phyloP scores from a whole-genome alignment of 2,113 vertebrate species.

The Marmota monax region DNA sequence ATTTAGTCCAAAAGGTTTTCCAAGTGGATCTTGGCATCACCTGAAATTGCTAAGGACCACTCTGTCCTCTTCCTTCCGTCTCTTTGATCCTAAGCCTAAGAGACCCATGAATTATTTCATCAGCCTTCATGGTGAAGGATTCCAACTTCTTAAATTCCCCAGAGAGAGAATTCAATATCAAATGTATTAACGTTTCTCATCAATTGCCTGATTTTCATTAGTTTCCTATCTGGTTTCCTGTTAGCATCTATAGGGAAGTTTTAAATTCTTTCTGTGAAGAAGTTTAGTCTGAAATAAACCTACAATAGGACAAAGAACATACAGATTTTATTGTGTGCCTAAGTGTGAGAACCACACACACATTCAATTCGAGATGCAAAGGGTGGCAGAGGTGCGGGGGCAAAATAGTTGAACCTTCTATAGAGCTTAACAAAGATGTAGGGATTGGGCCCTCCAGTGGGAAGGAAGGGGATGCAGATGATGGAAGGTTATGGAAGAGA shows the following conservation, averaged over 20 bases:
- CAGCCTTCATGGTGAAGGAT: not conserved
- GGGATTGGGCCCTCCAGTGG: not conserved
- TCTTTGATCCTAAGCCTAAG: not conserved
- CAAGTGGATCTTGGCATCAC: not conserved
- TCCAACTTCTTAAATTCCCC: not conserved
- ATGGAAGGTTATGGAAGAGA: not conserved
- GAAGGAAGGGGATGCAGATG: not conserved
- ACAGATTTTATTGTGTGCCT: not conserved
- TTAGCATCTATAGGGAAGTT: not conserved
- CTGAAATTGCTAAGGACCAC: not conserved
- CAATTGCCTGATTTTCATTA: not conserved
- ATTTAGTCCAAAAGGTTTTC: not conserved
- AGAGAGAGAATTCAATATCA: slow-evolving; percentile 31
- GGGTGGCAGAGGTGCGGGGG: not conserved
- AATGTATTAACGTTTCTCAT: not conserved
- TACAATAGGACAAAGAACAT: not conserved
- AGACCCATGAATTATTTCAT: not conserved
- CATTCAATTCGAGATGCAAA: too few species aligned
- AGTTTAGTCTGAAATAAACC: not conserved
- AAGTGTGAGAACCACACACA: not conserved
- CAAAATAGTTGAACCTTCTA: not conserved
- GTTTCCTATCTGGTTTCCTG: not conserved
- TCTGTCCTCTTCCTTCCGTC: not conserved
- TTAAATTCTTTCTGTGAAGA: not conserved
- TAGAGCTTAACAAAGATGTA: not conserved